Evolutionary conservation across 2,888 invertebrate species (phyloP).

Genomic region (Masnerella sp.): DNA sequence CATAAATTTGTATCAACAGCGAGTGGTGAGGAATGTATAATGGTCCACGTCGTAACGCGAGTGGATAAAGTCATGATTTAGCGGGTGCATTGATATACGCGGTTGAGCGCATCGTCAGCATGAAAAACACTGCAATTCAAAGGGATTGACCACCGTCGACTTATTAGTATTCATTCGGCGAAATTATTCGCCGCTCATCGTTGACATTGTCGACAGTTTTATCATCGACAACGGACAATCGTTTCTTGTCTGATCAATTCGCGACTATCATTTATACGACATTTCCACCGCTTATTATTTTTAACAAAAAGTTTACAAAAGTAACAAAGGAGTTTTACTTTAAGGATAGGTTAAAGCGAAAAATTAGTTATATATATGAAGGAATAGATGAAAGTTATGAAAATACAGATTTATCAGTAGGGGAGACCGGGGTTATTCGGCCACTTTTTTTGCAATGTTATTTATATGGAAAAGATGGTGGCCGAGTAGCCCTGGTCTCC

Average conservation of each 20-base stretch:
- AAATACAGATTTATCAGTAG: no score
- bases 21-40: conserved; percentile 32
- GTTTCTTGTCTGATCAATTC: conserved; percentile 65
- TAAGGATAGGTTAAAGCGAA: no score
- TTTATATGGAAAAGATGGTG: no score
- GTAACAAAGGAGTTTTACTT: no score
- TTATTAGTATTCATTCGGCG: conserved; percentile 61
- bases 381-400: no score
- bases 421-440: no score
- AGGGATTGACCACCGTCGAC: conserved; percentile 31
- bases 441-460: no score
- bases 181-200: conserved; percentile 58
- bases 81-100: conserved; percentile 56
- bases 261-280: conserved; percentile 39
- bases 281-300: conserved; percentile 31
- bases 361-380: no score
- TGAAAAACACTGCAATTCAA: conserved; percentile 62
- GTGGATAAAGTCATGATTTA: conserved; percentile 57
- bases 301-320: no score
- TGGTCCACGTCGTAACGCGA: conserved; percentile 33
- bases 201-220: conserved; percentile 50
- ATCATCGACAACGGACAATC: conserved; percentile 64
- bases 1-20: conserved; percentile 36
- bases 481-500: no score
- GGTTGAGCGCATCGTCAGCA: conserved; percentile 58